These are phyloP conservation scores for Polyergus mexicanus DNA, from an alignment of 1,140 invertebrate genomes.

Conservation along the genomic window DNA sequence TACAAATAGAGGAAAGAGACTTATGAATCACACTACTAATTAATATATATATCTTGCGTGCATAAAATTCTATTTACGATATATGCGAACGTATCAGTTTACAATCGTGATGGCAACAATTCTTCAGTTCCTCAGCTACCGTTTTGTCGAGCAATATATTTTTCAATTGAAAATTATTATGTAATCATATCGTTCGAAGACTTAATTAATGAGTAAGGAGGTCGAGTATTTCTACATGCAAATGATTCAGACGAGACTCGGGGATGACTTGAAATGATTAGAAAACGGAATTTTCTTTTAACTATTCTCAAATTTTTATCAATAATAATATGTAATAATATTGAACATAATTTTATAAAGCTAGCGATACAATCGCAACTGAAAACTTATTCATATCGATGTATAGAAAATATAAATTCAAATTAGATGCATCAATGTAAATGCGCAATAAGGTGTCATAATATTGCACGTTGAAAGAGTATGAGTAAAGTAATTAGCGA, in stretches of 20 bases:
- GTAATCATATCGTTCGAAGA: slow-evolving; percentile 1
- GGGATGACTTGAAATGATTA: neutral
- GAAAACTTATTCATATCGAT: neutral
- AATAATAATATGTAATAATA: neutral
- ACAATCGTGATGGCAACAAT: neutral
- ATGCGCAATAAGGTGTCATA: neutral
- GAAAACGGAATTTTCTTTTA: neutral
- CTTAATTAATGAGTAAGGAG: slow-evolving; percentile 34
- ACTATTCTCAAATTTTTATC: slow-evolving; percentile 1
- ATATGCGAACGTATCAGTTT: neutral
- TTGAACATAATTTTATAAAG: too few species aligned
- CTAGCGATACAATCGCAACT: neutral
- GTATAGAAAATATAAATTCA: neutral
- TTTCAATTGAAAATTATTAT: slow-evolving; percentile 55
- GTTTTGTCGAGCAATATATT: slow-evolving; percentile 4
- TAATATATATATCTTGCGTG: slow-evolving; percentile 39
- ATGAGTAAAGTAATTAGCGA: slow-evolving; percentile 34
- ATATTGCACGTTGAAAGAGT: neutral
- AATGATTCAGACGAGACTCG: neutral
- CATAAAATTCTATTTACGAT: neutral
- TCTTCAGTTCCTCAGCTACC: neutral
- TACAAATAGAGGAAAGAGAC: neutral
- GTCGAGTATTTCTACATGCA: neutral
- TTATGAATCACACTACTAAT: slow-evolving; percentile 16
- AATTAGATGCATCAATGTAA: neutral